phyloP scores from a whole-genome alignment of 1,140 invertebrate species.

The Platorchestia sp. region DNA sequence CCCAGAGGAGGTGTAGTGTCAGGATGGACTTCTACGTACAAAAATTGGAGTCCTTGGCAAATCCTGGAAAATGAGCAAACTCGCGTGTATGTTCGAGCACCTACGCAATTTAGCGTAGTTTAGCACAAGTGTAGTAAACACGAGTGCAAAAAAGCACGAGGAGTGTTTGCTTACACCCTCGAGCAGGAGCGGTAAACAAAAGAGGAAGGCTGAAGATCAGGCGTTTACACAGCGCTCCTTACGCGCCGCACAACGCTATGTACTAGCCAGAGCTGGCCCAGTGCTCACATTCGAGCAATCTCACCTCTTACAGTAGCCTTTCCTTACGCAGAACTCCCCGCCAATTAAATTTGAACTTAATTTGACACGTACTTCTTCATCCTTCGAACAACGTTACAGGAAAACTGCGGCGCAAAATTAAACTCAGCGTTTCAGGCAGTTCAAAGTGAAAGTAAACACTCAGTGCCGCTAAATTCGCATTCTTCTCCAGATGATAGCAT shows the following conservation, averaged over 20 bases:
- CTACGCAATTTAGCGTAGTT: constrained; percentile 51
- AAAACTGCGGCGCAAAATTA: not conserved
- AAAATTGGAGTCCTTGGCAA: not conserved
- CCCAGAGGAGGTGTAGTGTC: not conserved
- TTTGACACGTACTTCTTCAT: not conserved
- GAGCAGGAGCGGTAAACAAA: constrained; percentile 50
- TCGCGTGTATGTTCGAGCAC: not conserved
- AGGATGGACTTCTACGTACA: not conserved
- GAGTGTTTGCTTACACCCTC: constrained; percentile 48
- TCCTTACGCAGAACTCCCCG: not conserved
- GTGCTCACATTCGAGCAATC: not conserved
- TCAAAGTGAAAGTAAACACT: not conserved
- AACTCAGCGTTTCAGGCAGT: not conserved
- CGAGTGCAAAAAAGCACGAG: not conserved
- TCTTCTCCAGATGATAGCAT: not conserved
- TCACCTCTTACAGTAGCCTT: not conserved
- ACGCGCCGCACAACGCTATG: not conserved
- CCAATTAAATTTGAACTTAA: not conserved
- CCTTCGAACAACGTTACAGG: no score
- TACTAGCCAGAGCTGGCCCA: not conserved
- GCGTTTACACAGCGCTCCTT: constrained; percentile 34
- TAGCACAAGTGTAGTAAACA: constrained; percentile 47
- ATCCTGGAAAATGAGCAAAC: not conserved
- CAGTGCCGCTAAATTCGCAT: not conserved
- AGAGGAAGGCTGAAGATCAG: constrained; percentile 50